These are phyloP conservation scores for Brachypterus glaber DNA, from an alignment of 2,888 invertebrate genomes.

Conservation along the genomic window DNA sequence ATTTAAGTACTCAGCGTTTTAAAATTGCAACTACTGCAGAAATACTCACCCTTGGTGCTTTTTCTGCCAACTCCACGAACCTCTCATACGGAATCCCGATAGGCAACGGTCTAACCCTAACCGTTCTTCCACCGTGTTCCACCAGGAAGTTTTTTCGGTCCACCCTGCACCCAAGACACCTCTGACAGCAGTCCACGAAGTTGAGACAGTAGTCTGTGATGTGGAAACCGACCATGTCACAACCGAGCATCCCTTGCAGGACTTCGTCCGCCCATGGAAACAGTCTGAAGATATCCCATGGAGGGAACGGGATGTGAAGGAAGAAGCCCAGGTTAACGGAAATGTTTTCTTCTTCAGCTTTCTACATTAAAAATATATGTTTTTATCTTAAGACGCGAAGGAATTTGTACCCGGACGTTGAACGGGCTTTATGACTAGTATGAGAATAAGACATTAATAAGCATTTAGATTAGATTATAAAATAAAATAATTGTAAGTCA, in stretches of 20 bases:
- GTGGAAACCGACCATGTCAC: slow-evolving; percentile 90
- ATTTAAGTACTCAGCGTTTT: too few species aligned
- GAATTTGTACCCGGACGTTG: too few species aligned
- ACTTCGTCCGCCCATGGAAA: slow-evolving; percentile 93
- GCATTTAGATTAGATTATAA: too few species aligned
- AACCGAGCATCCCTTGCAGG: slow-evolving; percentile 82
- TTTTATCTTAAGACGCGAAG: too few species aligned
- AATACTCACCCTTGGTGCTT: slow-evolving; percentile 49
- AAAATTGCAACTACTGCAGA: too few species aligned
- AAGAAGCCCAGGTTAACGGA: slow-evolving; percentile 82
- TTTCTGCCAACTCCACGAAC: slow-evolving; percentile 71
- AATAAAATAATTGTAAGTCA: too few species aligned
- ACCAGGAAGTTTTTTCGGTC: slow-evolving; percentile 79
- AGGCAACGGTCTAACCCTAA: slow-evolving; percentile 73
- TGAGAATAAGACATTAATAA: too few species aligned
- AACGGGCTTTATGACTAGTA: too few species aligned
- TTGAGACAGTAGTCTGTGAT: slow-evolving; percentile 85
- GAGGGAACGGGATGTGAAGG: slow-evolving; percentile 89
- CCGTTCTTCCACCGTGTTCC: slow-evolving; percentile 78
- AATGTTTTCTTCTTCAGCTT: slow-evolving; percentile 66
- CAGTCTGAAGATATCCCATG: slow-evolving; percentile 85
- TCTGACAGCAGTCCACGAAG: slow-evolving; percentile 85
- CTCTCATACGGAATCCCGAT: slow-evolving; percentile 84
- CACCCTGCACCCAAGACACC: slow-evolving; percentile 77
- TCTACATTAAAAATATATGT: too few species aligned